These are phyloP conservation scores for Nomada lathburiana DNA, from an alignment of 2,888 invertebrate species.

Conservation along the genomic window DNA sequence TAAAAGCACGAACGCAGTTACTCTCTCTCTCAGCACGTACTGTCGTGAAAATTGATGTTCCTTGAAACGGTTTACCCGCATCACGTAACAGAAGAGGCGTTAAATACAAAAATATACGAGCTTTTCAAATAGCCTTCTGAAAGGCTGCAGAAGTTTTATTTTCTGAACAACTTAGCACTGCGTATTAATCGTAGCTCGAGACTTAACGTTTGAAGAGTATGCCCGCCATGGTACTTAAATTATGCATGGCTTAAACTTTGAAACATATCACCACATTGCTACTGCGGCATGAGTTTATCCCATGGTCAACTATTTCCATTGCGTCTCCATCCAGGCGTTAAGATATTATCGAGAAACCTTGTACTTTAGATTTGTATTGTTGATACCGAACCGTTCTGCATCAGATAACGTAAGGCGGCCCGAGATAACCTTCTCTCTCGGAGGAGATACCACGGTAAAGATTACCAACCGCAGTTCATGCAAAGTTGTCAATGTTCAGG, in stretches of 20 bases:
- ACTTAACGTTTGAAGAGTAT: conserved; percentile 22
- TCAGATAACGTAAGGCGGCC: not conserved
- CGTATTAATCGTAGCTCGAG: conserved; percentile 32
- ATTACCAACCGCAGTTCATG: not conserved
- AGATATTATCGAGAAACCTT: conserved; percentile 34
- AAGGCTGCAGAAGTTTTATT: not conserved
- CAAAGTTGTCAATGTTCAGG: not conserved
- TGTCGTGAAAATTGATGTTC: conserved; percentile 6
- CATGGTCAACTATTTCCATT: conserved; percentile 16
- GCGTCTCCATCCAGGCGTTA: conserved; percentile 9
- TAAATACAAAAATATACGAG: not conserved
- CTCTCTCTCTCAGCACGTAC: not conserved
- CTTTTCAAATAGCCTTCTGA: not conserved
- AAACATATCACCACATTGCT: conserved; percentile 42
- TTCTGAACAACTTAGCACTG: conserved; percentile 22
- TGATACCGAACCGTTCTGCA: not conserved
- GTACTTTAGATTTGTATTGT: conserved; percentile 1
- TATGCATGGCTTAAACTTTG: conserved; percentile 27
- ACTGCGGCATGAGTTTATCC: conserved; percentile 19
- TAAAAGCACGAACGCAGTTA: not conserved
- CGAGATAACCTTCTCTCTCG: not conserved
- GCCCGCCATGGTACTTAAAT: conserved; percentile 40
- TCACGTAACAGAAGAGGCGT: not conserved
- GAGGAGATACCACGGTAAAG: not conserved
- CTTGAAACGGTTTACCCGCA: not conserved